Conservation (phyloP, 1,140 invertebrate species). For the Galleria mellonella region DNA sequence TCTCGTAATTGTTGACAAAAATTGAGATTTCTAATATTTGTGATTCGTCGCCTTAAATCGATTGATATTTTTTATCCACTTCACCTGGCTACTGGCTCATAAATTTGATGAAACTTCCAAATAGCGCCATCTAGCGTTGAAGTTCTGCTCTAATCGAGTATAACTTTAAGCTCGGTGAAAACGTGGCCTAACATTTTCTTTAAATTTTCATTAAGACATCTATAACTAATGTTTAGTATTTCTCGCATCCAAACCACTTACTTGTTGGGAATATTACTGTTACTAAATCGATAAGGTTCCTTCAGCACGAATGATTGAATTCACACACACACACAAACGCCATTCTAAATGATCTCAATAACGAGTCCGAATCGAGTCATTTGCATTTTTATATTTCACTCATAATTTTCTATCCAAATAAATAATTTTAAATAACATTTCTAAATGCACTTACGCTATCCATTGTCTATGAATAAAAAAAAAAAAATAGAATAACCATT, state of each 20-base stretch:
- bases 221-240: conserved; percentile 34
- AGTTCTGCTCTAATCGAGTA: too few species aligned
- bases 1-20: too few species aligned
- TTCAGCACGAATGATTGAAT: not conserved
- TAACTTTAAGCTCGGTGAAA: not conserved
- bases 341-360: conserved; percentile 50
- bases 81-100: too few species aligned
- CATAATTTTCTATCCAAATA: conserved; percentile 4
- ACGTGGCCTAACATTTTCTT: conserved; percentile 37
- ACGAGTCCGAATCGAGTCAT: conserved; percentile 45
- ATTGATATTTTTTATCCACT: too few species aligned
- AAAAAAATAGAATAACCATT: too few species aligned
- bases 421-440: not conserved
- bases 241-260: conserved; percentile 12
- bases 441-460: too few species aligned
- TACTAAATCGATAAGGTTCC: not conserved
- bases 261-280: conserved; percentile 3
- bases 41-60: too few species aligned
- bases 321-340: not conserved
- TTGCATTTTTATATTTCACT: conserved; percentile 16
- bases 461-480: too few species aligned
- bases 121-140: not conserved
- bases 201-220: conserved; percentile 7
- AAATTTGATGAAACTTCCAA: not conserved
- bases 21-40: too few species aligned